Percentiles rank a stretch among this genome's conserved stretches.
phyloP scores from a whole-genome alignment of 2,113 vertebrate genomes.

The Phyllostomus discolor region DNA sequence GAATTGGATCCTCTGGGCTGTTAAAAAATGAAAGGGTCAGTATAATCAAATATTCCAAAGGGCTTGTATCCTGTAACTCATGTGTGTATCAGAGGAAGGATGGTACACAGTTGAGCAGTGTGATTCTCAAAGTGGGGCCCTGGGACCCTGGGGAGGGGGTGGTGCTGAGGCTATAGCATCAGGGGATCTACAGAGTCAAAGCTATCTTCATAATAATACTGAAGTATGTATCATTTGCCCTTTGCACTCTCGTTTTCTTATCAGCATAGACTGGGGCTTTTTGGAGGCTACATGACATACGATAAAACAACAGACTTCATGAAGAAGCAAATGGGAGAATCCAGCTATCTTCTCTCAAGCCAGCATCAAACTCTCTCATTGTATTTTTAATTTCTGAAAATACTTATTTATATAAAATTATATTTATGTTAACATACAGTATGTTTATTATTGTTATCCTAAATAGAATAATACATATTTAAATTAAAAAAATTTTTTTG shows the following conservation, averaged over 20 bases:
- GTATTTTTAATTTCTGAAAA: background rate
- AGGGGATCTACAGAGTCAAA: background rate
- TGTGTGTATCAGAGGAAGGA: background rate
- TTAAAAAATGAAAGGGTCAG: background rate
- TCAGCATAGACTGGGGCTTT: background rate
- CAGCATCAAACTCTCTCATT: background rate
- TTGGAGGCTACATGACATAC: background rate
- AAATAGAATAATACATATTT: background rate
- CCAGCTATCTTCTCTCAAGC: background rate
- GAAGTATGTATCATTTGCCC: background rate
- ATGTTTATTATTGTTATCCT: background rate
- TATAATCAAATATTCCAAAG: background rate
- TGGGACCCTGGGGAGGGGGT: background rate
- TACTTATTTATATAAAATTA: conserved; percentile 10
- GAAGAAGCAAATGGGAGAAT: background rate
- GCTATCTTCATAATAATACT: background rate
- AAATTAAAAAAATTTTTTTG: background rate
- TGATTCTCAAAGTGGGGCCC: background rate
- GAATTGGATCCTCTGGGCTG: background rate
- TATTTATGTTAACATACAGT: background rate
- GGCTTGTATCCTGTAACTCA: background rate
- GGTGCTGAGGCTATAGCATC: background rate
- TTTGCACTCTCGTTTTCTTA: background rate
- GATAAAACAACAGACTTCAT: background rate
- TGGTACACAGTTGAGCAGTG: fast-evolving